These are phyloP conservation scores for Chydorus sphaericus DNA, from an alignment of 2,888 invertebrate genomes.

Conservation along the genomic window DNA sequence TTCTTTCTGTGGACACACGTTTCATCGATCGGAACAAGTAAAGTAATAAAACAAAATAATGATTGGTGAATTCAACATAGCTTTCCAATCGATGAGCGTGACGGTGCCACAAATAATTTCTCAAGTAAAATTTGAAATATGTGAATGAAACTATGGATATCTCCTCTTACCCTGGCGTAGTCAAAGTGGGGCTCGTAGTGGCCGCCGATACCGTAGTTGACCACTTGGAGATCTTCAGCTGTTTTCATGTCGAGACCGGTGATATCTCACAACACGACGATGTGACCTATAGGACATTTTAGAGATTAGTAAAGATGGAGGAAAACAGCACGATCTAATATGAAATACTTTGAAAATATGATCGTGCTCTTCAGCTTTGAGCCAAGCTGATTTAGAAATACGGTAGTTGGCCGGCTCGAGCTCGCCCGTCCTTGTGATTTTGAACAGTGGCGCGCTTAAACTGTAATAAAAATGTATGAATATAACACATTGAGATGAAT, in stretches of 20 bases:
- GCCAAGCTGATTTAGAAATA: constrained; percentile 96
- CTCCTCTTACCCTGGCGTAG: constrained; percentile 35
- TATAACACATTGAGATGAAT: no score
- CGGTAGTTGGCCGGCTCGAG: constrained; percentile 86
- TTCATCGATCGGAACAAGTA: no score
- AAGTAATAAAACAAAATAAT: not conserved
- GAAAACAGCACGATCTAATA: no score
- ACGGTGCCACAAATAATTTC: not conserved
- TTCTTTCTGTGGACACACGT: constrained; percentile 69
- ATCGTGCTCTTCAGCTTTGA: constrained; percentile 63
- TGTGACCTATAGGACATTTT: constrained; percentile 24
- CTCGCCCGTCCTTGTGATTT: constrained; percentile 75
- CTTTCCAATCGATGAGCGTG: no score
- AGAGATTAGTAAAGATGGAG: not conserved
- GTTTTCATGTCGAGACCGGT: constrained; percentile 71
- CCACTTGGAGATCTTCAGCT: constrained; percentile 94
- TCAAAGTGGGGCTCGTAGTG: constrained; percentile 97
- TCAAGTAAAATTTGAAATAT: not conserved
- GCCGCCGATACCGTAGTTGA: constrained; percentile 96
- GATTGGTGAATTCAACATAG: not conserved
- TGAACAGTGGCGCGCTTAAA: constrained; percentile 88
- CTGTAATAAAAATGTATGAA: constrained; percentile 34
- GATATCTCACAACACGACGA: constrained; percentile 63
- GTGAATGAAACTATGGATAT: not conserved
- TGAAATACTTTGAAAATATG: constrained; percentile 11